Conservation (phyloP, 2,113 vertebrate genomes). For the Stictonetta naevosa region DNA sequence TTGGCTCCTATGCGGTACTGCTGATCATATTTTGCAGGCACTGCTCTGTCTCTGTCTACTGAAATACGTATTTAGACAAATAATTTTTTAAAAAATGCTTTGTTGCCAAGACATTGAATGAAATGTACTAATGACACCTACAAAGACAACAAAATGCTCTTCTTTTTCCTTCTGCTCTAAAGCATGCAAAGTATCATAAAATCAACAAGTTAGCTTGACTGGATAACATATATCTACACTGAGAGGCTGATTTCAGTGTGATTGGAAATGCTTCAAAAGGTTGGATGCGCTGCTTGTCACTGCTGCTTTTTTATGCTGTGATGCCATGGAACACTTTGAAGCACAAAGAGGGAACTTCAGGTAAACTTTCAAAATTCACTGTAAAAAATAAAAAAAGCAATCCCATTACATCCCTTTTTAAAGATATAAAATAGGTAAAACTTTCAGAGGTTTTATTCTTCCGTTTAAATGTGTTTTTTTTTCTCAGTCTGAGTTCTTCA, state of each 20-base stretch:
- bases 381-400: conserved; percentile 26
- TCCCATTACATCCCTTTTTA: conserved; percentile 12
- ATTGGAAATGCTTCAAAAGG: conserved; percentile 2
- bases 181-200: conserved; percentile 25
- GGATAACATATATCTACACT: not conserved
- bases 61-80: not conserved
- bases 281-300: not conserved
- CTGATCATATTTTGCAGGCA: not conserved
- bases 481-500: not conserved
- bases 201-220: not conserved
- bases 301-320: conserved; percentile 7
- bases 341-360: not conserved
- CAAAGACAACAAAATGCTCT: not conserved
- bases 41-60: not conserved
- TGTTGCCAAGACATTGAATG: conserved; percentile 1
- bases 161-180: conserved; percentile 7
- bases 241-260: not conserved
- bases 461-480: not conserved
- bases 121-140: not conserved
- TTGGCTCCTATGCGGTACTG: not conserved
- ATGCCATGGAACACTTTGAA: conserved; percentile 3
- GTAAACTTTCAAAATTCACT: conserved; percentile 29
- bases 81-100: not conserved
- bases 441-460: not conserved
- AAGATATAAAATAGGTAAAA: conserved; percentile 59